These are phyloP conservation scores for Drosophila oshimai DNA, from an alignment of 1,140 invertebrate genomes.

Conservation along the genomic window DNA sequence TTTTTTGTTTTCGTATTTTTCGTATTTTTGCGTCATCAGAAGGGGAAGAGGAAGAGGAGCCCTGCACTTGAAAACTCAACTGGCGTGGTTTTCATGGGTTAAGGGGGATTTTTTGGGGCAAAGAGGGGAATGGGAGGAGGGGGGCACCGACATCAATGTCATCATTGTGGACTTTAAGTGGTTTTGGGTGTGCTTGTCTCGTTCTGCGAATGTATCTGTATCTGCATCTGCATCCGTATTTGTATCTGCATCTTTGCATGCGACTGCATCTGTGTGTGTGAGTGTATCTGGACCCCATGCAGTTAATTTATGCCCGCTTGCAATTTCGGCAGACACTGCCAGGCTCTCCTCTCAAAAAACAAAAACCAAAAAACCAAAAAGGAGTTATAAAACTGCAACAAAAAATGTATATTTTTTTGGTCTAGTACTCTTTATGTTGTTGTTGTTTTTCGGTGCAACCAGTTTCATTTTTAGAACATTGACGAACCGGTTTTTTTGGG, in stretches of 20 bases:
- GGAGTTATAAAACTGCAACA: conserved; percentile 31
- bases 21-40: conserved; percentile 73
- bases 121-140: not conserved
- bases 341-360: not conserved
- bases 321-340: conserved; percentile 77
- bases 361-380: conserved; percentile 34
- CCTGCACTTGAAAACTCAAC: conserved; percentile 78
- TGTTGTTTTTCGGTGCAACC: conserved; percentile 44
- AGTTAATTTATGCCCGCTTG: conserved; percentile 80
- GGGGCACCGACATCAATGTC: conserved; percentile 68
- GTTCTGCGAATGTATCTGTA: conserved; percentile 24
- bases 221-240: conserved; percentile 10
- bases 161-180: conserved; percentile 80
- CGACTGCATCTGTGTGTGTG: conserved; percentile 28
- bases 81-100: conserved; percentile 42
- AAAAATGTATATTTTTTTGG: conserved; percentile 67
- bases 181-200: conserved; percentile 77
- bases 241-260: not conserved
- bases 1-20: conserved; percentile 39
- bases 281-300: conserved; percentile 74
- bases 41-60: conserved; percentile 7
- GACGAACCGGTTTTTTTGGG: conserved; percentile 74
- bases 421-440: conserved; percentile 58
- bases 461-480: conserved; percentile 80
- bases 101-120: not conserved